phyloP scores from a whole-genome alignment of 2,888 invertebrate genomes.

The Stegana nigrithorax region DNA sequence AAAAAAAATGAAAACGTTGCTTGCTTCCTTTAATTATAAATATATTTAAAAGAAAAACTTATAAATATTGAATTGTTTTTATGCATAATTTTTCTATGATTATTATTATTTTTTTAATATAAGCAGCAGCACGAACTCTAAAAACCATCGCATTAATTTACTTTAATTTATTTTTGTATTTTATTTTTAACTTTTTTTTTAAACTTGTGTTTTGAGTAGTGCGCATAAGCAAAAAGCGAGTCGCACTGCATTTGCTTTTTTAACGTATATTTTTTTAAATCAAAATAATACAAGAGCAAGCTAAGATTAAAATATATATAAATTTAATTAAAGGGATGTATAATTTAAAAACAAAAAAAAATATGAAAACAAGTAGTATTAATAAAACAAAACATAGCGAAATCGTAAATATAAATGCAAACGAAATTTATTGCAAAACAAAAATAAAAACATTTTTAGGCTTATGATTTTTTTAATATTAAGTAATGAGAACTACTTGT shows the following conservation, averaged over 20 bases:
- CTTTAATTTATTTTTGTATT: conserved; percentile 54
- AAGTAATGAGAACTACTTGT: conserved; percentile 13
- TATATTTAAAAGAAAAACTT: background rate
- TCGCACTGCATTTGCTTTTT: background rate
- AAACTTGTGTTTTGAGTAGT: conserved; percentile 3
- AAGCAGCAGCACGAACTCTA: conserved; percentile 43
- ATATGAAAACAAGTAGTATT: conserved; percentile 29
- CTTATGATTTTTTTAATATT: background rate
- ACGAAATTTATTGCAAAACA: conserved; percentile 16
- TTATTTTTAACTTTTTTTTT: conserved; percentile 18
- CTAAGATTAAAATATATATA: conserved; percentile 32
- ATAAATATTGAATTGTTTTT: background rate
- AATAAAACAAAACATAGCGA: conserved; percentile 35
- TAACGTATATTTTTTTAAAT: background rate
- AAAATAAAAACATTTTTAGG: conserved; percentile 18
- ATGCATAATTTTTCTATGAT: background rate
- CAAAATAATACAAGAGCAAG: background rate
- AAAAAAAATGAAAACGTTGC: conserved; percentile 17
- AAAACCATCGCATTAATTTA: conserved; percentile 59
- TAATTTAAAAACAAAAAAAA: conserved; percentile 21
- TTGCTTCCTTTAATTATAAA: conserved; percentile 2
- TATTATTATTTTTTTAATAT: conserved; percentile 1
- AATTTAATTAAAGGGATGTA: conserved; percentile 28
- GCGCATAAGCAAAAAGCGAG: no score
- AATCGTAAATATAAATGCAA: conserved; percentile 3